Evolutionary conservation across 2,797 vertebrate species (phyloP).

Genomic region (Picus viridis): DNA sequence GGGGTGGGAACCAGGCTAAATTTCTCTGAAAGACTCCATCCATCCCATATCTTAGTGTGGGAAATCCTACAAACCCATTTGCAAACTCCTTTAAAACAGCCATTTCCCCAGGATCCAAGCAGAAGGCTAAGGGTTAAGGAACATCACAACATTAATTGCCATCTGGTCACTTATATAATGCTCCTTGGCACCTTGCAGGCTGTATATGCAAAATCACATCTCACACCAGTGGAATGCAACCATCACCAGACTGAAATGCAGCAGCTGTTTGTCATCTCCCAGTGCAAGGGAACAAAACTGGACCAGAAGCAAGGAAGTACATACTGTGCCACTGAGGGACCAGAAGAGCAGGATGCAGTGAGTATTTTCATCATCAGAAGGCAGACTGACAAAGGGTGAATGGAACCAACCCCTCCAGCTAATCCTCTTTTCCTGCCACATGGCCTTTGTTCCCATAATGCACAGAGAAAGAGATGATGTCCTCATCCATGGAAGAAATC

Average conservation of each 20-base stretch:
- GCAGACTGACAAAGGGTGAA: neutral
- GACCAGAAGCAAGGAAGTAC: neutral
- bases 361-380: neutral
- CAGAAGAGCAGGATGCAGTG: neutral
- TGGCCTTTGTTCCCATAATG: neutral
- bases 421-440: neutral
- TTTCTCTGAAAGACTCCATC: neutral
- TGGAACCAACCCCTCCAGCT: neutral
- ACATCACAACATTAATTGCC: neutral
- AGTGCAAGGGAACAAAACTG: neutral
- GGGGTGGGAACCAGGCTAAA: neutral
- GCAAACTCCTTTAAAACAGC: neutral
- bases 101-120: neutral
- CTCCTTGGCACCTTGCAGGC: neutral
- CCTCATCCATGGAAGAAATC: neutral
- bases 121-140: constrained; percentile 12
- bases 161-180: neutral
- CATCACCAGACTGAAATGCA: neutral
- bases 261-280: constrained; percentile 24
- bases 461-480: neutral
- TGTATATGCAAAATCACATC: constrained; percentile 22
- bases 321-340: neutral
- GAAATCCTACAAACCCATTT: neutral
- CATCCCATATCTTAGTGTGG: neutral
- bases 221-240: neutral